Evolutionary conservation across 2,888 invertebrate genomes (phyloP).

Genomic region (Cheilosia vernalis): DNA sequence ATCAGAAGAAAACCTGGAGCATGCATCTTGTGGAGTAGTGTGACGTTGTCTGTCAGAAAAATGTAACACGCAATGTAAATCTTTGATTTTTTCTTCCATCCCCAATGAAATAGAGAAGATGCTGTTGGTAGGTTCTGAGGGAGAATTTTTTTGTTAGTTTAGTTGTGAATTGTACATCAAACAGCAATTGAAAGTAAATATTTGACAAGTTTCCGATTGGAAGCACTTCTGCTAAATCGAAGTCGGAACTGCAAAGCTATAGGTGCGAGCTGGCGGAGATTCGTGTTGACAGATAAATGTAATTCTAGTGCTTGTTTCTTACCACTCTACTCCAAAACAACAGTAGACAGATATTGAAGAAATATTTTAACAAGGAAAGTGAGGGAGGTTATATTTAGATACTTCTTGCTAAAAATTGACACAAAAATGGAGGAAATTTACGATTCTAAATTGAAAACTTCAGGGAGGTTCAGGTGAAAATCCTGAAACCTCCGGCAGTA

Average conservation of each 20-base stretch:
- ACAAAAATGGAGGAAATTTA: too few species aligned
- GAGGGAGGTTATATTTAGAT: too few species aligned
- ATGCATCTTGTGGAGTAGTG: not conserved
- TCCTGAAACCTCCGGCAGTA: too few species aligned
- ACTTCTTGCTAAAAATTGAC: too few species aligned
- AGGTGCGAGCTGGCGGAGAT: not conserved
- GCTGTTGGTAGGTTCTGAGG: not conserved
- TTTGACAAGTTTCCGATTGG: constrained; percentile 8
- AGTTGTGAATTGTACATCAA: constrained; percentile 11
- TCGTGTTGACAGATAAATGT: too few species aligned
- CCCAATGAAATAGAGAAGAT: constrained; percentile 11
- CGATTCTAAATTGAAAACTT: too few species aligned
- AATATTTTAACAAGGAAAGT: too few species aligned
- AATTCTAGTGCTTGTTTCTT: too few species aligned
- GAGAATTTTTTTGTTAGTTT: not conserved
- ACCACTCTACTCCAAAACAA: too few species aligned
- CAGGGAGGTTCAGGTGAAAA: too few species aligned
- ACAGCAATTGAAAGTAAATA: constrained; percentile 31
- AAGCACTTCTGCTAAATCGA: constrained; percentile 7
- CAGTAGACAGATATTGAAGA: too few species aligned
- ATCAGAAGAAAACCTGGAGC: not conserved
- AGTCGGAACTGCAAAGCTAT: not conserved
- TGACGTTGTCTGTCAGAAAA: constrained; percentile 4
- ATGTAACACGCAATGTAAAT: constrained; percentile 1
- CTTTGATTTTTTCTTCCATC: constrained; percentile 9